Evolutionary conservation across 2,888 invertebrate genomes (phyloP), one percentile per base, ranked within the genome.

Genomic region (Lepidochitona cinerea): DNA sequence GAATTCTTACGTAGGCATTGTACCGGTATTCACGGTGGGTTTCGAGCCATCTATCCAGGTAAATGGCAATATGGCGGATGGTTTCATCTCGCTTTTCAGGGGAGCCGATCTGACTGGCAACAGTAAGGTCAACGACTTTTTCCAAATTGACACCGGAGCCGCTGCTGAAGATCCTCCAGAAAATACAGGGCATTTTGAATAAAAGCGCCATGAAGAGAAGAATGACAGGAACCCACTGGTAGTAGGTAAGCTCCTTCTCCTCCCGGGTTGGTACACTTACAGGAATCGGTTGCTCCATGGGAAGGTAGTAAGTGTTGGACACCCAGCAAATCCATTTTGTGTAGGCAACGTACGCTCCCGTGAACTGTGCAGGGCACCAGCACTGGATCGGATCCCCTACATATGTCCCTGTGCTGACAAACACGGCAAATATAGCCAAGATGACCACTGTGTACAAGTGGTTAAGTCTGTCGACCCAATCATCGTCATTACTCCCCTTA

Each of bases 201-300:
- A 92, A 81, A 74, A 92, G 89, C 12, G 91, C 92, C 87, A 92
- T 91, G 71, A 91, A 85, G 49, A 92, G 90, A 23, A 92, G 88
- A 69, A 92, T 87, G 83, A 92, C 85, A 75, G 92, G 90, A 78
- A 91, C 86, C 86, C 86, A 86, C 66, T 86, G 87, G 75, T 87
- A 87, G 77, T 87, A 87, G 23, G 83, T 85, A 14, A 87, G 81
- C 75, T 85, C 82, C 12, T 77, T 76, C 12, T 85, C 80, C 68
- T 83, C 79, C 35, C 84, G 76, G 18, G 77, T 67, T 6, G 70
- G 71, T 6, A 84, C 80, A 53, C 82, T 75, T 5, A 76, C 71
- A 0, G 87, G 87, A 14, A 86, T 86, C 12, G 75, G 75, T 37
- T 83, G 81, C 6, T 80, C 81, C 78, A 83, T 81, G 0, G 87